These are phyloP conservation scores for Gymnoscopelus braueri DNA, from an alignment of 2,797 vertebrate species.

Conservation along the genomic window DNA sequence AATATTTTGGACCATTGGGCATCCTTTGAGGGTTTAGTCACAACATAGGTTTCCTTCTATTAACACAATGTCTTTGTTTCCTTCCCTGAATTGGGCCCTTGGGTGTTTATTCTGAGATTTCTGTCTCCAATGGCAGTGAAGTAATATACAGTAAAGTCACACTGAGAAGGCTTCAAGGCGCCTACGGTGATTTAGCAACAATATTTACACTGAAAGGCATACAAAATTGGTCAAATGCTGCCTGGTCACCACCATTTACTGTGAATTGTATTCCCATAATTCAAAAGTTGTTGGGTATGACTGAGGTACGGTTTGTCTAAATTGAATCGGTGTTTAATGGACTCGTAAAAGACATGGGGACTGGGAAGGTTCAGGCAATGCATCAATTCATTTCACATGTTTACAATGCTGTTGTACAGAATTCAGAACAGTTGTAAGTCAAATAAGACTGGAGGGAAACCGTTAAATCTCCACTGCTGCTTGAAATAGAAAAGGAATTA, in stretches of 20 bases:
- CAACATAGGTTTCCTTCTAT: slow-evolving; percentile 49
- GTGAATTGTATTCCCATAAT: slow-evolving; percentile 8
- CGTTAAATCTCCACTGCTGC: too few relatives aligned
- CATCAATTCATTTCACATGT: too few relatives aligned
- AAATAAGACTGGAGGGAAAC: too few relatives aligned
- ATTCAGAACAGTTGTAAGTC: too few relatives aligned
- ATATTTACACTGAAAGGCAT: not conserved
- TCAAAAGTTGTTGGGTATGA: slow-evolving; percentile 3
- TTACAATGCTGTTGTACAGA: not conserved
- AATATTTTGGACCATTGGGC: slow-evolving; percentile 57
- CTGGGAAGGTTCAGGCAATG: too few relatives aligned
- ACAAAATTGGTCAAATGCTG: slow-evolving; percentile 11
- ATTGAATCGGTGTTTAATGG: not conserved
- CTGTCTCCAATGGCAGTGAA: slow-evolving; percentile 35
- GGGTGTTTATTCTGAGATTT: slow-evolving; percentile 27
- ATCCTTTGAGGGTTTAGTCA: slow-evolving; percentile 64
- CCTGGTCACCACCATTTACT: slow-evolving; percentile 19
- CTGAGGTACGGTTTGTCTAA: not conserved
- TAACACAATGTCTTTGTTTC: slow-evolving; percentile 46
- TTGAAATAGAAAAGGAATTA: too few relatives aligned
- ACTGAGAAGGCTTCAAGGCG: slow-evolving; percentile 24
- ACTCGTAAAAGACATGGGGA: too few relatives aligned
- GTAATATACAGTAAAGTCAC: slow-evolving; percentile 9
- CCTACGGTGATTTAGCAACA: not conserved
- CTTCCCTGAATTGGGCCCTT: slow-evolving; percentile 34